Base-by-base conservation (phyloP, 2,113 vertebrate genomes). In the Ellobius talpinus region DNA sequence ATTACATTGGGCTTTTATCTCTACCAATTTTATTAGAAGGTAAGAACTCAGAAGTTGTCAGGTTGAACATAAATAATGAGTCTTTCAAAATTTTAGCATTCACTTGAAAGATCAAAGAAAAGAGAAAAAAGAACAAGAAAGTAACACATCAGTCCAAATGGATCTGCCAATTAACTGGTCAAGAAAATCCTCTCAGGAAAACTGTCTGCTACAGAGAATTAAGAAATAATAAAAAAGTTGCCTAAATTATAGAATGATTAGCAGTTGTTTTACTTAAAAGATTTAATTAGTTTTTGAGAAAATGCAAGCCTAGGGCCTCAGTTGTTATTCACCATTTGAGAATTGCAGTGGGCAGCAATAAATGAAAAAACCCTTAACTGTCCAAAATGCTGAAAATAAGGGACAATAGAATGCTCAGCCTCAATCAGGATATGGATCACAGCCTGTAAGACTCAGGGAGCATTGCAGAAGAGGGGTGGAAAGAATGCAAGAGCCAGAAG, bases 221-320 rank as follows among this genome's bases (percentile, higher is more conserved):
- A 21, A 82, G 79, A 82, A 84, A 84, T 63, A 84, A 61, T 26
- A 29, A 24, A 42, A 42, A 29, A 63, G 81, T 39, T 63, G 24
- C 81, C 81, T 85, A 31, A 84, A 19, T 31, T 65, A 85, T 19
- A 29, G 58, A 65, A 42, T 29, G n/a, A 42, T 58, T 58, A 58
- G 70, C 17, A 96, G 50, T 76, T 52, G 31, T 87, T 85, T 72
- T 76, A 45, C 36, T 93, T 93, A 68, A 91, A 95, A 68, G 31
- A 68, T 68, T 68, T 29, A 19, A 87, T 76, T 79, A 63, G 81
- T 47, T 88, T 91, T 96, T 52, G 93, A 88, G 50, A 85, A 96
- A 82, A 88, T 93, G 47, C 50, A 14, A 16, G 50, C 72, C 36
- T 12, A 65, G 39, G 9, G 39, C 42, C 61, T 45, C 61, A 47